phyloP scores from a whole-genome alignment of 2,797 vertebrate species.

The Eulemur mongoz region DNA sequence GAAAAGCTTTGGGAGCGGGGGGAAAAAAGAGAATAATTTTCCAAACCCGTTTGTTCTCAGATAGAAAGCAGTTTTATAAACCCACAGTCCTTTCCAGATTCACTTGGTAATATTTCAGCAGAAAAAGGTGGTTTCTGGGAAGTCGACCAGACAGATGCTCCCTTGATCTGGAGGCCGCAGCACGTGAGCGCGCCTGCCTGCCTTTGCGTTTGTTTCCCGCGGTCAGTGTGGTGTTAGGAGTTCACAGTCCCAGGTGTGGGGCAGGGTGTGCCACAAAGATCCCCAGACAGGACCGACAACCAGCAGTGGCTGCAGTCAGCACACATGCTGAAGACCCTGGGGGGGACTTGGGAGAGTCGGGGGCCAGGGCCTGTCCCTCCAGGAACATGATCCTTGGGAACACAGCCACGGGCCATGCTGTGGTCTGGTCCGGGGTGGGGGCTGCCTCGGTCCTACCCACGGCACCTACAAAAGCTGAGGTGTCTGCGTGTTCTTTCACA shows the following conservation, averaged over 20 bases:
- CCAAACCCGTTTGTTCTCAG: conserved; percentile 48
- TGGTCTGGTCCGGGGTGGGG: conserved; percentile 69
- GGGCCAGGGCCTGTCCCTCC: conserved; percentile 1
- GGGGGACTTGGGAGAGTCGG: neutral
- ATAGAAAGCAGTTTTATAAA: conserved; percentile 78
- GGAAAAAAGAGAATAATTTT: conserved; percentile 58
- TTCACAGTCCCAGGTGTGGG: neutral
- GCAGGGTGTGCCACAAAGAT: neutral
- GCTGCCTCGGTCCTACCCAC: conserved; percentile 57
- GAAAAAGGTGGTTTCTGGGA: conserved; percentile 37
- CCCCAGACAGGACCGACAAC: neutral
- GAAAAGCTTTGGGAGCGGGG: conserved; percentile 32
- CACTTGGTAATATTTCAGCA: neutral
- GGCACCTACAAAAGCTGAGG: conserved; percentile 52
- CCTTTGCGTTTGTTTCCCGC: neutral
- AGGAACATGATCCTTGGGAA: conserved; percentile 63
- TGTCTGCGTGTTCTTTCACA: conserved; percentile 70
- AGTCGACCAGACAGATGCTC: neutral
- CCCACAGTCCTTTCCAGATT: conserved; percentile 55
- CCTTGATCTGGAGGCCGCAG: neutral
- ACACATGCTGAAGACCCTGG: neutral
- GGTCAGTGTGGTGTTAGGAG: neutral
- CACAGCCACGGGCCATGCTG: conserved; percentile 58
- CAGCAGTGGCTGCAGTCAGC: neutral
- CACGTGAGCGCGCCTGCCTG: neutral